phyloP scores from a whole-genome alignment of 1,140 invertebrate genomes.

The Luehdorfia chinensis region DNA sequence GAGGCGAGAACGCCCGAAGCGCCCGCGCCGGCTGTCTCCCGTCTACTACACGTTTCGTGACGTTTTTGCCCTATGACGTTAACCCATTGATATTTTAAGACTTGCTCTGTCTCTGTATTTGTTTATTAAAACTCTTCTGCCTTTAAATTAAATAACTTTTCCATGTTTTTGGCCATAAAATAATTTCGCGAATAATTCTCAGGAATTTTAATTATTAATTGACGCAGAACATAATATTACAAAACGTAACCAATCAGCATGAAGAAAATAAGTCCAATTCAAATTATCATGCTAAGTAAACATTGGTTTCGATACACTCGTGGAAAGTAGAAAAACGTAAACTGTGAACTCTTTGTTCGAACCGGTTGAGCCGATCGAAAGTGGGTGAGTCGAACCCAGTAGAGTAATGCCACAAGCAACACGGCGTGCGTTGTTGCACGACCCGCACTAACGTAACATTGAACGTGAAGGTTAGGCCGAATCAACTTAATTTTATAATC shows the following conservation, averaged over 20 bases:
- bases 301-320: conserved; percentile 3
- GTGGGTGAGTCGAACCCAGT: conserved; percentile 46
- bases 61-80: conserved; percentile 50
- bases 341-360: conserved; percentile 44
- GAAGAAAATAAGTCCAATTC: conserved; percentile 4
- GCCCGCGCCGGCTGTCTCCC: conserved; percentile 38
- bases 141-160: neutral
- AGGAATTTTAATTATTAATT: too few species aligned
- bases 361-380: conserved; percentile 55
- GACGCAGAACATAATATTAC: neutral
- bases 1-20: conserved; percentile 40
- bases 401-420: conserved; percentile 19
- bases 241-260: neutral
- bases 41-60: conserved; percentile 36
- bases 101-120: neutral
- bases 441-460: conserved; percentile 41
- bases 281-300: conserved; percentile 16
- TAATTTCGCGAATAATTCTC: too few species aligned
- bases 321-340: conserved; percentile 25
- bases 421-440: conserved; percentile 46
- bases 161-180: neutral
- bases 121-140: neutral
- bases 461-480: conserved; percentile 58
- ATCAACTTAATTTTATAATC: conserved; percentile 53
- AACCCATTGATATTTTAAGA: conserved; percentile 54